Percentiles rank a stretch among this genome's conserved stretches.
Conservation (phyloP, 2,113 vertebrate genomes). For the Nematolebias whitei region DNA sequence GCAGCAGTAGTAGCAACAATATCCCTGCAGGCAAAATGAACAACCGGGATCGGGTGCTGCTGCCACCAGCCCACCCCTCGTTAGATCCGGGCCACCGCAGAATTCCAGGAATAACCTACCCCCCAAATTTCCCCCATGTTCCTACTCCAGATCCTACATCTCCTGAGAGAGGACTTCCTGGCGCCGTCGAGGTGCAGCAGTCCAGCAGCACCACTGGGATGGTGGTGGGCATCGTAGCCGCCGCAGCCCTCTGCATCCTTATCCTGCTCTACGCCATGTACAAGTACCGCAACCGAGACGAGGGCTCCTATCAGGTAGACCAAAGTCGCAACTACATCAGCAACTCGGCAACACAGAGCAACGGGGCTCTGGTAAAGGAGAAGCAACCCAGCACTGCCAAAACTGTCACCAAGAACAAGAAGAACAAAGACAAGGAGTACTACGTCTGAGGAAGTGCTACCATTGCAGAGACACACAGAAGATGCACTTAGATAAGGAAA, state of each 20-base stretch:
- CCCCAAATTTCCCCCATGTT: constrained; percentile 88
- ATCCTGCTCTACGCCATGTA: constrained; percentile 97
- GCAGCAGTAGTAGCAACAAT: constrained; percentile 70
- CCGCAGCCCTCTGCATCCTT: constrained; percentile 93
- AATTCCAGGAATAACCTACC: constrained; percentile 83
- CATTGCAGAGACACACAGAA: constrained; percentile 44
- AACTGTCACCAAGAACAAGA: constrained; percentile 91
- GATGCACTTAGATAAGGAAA: constrained; percentile 59
- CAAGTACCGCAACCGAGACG: constrained; percentile 95
- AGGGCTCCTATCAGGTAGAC: constrained; percentile 95
- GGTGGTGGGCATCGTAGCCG: constrained; percentile 95
- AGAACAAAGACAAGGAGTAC: constrained; percentile 97
- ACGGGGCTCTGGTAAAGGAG: constrained; percentile 89
- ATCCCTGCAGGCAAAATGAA: constrained; percentile 92
- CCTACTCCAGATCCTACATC: constrained; percentile 91
- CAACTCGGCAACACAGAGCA: constrained; percentile 92
- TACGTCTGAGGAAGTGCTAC: constrained; percentile 85
- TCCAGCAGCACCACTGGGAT: constrained; percentile 95
- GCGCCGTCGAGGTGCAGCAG: constrained; percentile 91
- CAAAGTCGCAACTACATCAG: constrained; percentile 95
- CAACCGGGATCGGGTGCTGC: constrained; percentile 87
- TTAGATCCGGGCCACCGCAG: constrained; percentile 82
- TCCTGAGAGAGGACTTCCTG: constrained; percentile 85
- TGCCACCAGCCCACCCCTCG: constrained; percentile 84
- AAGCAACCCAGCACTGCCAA: constrained; percentile 86